Conservation (phyloP, 2,797 vertebrate genomes). For the Loriculus beryllinus region DNA sequence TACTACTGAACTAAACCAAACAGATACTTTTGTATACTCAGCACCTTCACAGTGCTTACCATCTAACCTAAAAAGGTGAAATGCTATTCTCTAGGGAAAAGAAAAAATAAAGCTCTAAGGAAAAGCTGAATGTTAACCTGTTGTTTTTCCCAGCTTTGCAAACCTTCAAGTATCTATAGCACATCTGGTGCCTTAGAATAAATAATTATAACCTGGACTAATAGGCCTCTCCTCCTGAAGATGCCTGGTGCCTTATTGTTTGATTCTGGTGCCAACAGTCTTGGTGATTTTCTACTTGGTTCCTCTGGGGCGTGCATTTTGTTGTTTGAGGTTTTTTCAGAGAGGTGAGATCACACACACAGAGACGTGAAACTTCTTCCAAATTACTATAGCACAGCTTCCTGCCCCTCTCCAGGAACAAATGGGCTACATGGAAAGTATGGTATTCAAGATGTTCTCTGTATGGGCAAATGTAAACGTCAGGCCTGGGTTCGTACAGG, state of each 20-base stretch:
- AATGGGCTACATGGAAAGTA: not conserved
- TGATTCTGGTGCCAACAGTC: not conserved
- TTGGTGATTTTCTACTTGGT: not conserved
- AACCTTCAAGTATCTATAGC: not conserved
- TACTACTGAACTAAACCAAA: not conserved
- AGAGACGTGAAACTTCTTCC: not conserved
- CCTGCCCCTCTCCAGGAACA: not conserved
- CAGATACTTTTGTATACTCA: not conserved
- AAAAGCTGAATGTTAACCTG: not conserved
- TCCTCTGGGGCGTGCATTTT: not conserved
- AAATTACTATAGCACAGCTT: not conserved
- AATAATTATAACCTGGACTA: not conserved
- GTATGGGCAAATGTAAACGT: not conserved
- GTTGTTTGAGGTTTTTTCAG: not conserved
- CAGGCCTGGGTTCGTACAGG: not conserved
- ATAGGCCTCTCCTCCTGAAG: not conserved
- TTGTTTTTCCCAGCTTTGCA: not conserved
- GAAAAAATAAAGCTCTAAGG: not conserved
- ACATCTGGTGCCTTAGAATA: not conserved
- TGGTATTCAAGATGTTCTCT: not conserved
- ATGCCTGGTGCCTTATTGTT: not conserved
- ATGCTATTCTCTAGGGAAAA: not conserved
- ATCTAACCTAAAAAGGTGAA: not conserved
- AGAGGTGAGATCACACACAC: not conserved
- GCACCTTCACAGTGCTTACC: not conserved